phyloP scores from a whole-genome alignment of 2,113 vertebrate genomes.

The Tyrannus savana region DNA sequence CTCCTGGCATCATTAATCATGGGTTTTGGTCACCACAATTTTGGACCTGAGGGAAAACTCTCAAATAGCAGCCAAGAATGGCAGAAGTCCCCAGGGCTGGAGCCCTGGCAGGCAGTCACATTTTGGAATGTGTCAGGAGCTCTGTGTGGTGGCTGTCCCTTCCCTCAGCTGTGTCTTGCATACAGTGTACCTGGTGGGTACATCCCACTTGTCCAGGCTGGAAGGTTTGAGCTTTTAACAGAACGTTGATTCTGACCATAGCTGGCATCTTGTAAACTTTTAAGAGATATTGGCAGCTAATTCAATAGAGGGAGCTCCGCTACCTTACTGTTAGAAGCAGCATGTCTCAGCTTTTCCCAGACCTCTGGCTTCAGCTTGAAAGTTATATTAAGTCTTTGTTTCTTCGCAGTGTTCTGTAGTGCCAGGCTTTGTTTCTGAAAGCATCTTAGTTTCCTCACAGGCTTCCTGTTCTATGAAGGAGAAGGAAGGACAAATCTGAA shows the following conservation, averaged over 20 bases:
- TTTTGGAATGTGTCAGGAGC: background rate
- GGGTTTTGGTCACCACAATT: background rate
- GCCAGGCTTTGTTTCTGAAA: background rate
- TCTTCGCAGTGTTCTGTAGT: background rate
- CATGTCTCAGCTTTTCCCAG: background rate
- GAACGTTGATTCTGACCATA: background rate
- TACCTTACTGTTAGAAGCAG: constrained; percentile 34
- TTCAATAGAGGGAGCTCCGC: constrained; percentile 72
- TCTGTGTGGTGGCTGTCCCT: background rate
- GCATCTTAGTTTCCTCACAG: background rate
- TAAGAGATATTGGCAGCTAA: constrained; percentile 24
- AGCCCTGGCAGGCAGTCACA: background rate
- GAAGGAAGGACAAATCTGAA: background rate
- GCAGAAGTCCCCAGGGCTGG: background rate
- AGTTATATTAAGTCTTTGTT: background rate
- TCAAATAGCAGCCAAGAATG: background rate
- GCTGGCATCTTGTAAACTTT: constrained; percentile 12
- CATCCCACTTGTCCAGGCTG: background rate
- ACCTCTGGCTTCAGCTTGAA: constrained; percentile 17
- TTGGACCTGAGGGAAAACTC: background rate
- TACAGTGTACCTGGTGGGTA: background rate
- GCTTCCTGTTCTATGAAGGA: constrained; percentile 2
- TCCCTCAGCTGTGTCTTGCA: fast-evolving
- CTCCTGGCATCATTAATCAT: background rate
- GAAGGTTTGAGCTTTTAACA: background rate